phyloP scores from a whole-genome alignment of 2,888 invertebrate genomes.

The Euzophera pinguis region DNA sequence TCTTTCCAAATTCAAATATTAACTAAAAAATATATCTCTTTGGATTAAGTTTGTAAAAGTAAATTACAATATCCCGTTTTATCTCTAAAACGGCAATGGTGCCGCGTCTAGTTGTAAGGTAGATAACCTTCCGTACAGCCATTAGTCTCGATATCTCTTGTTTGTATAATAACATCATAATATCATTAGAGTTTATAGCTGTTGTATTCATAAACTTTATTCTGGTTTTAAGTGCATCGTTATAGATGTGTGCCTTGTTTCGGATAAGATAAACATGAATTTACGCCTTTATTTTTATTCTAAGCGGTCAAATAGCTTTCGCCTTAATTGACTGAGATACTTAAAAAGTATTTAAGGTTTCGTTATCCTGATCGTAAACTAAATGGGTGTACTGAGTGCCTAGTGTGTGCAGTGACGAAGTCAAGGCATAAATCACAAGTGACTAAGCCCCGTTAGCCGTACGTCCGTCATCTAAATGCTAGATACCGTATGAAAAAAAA shows the following conservation, averaged over 20 bases:
- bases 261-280: conserved; percentile 21
- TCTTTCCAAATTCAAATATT: too few relatives aligned
- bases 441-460: background rate
- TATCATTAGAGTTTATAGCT: conserved; percentile 24
- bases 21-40: too few relatives aligned
- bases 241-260: conserved; percentile 23
- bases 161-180: conserved; percentile 25
- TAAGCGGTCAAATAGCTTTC: conserved; percentile 19
- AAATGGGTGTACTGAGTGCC: conserved; percentile 18
- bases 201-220: conserved; percentile 26
- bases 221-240: conserved; percentile 24
- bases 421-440: conserved; percentile 4
- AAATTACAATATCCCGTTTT: conserved; percentile 20
- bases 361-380: conserved; percentile 26
- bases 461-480: too few relatives aligned
- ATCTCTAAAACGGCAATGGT: conserved; percentile 20
- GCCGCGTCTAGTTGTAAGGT: conserved; percentile 17
- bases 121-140: conserved; percentile 18
- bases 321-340: conserved; percentile 24
- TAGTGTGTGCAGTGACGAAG: conserved; percentile 1
- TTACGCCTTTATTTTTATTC: conserved; percentile 20
- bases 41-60: conserved; percentile 8
- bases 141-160: conserved; percentile 23
- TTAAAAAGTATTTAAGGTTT: conserved; percentile 24
- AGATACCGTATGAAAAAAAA: too few relatives aligned